Evolutionary conservation across 1,140 invertebrate species (phyloP).

Genomic region (Capitella teleta): DNA sequence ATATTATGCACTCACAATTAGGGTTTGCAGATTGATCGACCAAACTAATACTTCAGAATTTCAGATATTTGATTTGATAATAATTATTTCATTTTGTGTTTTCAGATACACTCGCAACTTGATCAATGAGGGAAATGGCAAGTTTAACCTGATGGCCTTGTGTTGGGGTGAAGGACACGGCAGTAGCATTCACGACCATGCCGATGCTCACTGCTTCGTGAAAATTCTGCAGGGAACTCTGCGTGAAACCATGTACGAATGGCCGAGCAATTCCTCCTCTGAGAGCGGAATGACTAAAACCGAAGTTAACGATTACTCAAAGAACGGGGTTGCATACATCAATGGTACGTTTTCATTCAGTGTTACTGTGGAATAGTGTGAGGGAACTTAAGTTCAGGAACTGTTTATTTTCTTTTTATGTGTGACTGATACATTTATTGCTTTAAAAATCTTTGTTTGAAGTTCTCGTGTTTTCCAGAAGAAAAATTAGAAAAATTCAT

Average conservation of each 20-base stretch:
- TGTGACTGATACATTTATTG: no score
- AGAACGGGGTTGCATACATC: conserved; percentile 84
- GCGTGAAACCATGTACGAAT: conserved; percentile 57
- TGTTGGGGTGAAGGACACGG: conserved; percentile 95
- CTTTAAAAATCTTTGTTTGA: no score
- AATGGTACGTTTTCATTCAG: conserved; percentile 81
- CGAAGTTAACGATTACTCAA: conserved; percentile 50
- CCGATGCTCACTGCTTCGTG: conserved; percentile 94
- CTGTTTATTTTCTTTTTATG: no score
- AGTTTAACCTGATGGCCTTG: conserved; percentile 93
- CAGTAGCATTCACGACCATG: conserved; percentile 94
- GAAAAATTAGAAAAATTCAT: no score
- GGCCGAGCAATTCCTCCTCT: conserved; percentile 47
- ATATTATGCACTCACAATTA: neutral
- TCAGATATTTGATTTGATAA: neutral
- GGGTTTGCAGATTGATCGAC: neutral
- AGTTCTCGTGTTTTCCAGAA: no score
- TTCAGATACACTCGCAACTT: conserved; percentile 38
- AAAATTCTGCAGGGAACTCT: conserved; percentile 51
- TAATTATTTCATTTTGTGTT: neutral
- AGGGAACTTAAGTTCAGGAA: no score
- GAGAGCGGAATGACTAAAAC: conserved; percentile 46
- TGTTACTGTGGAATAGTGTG: no score
- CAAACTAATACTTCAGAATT: neutral
- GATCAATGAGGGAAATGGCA: conserved; percentile 61